Percentiles rank a stretch among this genome's conserved stretches.
Conservation (phyloP, 2,113 vertebrate genomes). For the Sturnira hondurensis region DNA sequence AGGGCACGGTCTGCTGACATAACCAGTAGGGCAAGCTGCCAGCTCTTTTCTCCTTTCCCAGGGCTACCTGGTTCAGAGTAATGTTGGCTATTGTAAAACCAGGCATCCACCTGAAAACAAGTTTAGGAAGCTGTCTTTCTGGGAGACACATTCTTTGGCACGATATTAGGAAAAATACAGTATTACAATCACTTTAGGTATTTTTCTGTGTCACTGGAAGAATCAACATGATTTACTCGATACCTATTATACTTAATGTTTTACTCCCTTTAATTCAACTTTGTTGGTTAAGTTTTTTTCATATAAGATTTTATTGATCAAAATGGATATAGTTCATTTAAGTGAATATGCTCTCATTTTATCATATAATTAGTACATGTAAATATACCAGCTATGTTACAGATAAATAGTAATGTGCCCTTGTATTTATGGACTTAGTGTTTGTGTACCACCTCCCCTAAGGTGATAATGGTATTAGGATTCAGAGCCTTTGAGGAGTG, state of each 20-base stretch:
- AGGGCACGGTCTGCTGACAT: background rate
- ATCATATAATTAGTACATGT: background rate
- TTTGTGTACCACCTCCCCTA: background rate
- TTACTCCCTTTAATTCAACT: background rate
- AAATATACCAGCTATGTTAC: background rate
- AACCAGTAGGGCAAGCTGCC: background rate
- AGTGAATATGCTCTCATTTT: background rate
- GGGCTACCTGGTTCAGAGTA: background rate
- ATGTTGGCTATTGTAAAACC: slow-evolving; percentile 3
- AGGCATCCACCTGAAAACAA: background rate
- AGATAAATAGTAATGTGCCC: background rate
- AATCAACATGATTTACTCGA: background rate
- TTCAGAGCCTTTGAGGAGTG: background rate
- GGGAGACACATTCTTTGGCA: background rate
- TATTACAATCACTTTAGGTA: background rate
- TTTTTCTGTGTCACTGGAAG: background rate
- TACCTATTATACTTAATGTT: background rate
- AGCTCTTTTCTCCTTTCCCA: background rate
- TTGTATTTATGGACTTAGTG: background rate
- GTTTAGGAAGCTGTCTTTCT: slow-evolving; percentile 20
- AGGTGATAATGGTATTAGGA: background rate
- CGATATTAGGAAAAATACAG: background rate
- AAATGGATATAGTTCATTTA: slow-evolving; percentile 9
- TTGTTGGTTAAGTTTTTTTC: background rate
- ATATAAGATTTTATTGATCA: background rate